Percentiles rank a stretch among this genome's conserved stretches.
Evolutionary conservation across 1,140 invertebrate species (phyloP).

Genomic region (Drosophila murphyi): DNA sequence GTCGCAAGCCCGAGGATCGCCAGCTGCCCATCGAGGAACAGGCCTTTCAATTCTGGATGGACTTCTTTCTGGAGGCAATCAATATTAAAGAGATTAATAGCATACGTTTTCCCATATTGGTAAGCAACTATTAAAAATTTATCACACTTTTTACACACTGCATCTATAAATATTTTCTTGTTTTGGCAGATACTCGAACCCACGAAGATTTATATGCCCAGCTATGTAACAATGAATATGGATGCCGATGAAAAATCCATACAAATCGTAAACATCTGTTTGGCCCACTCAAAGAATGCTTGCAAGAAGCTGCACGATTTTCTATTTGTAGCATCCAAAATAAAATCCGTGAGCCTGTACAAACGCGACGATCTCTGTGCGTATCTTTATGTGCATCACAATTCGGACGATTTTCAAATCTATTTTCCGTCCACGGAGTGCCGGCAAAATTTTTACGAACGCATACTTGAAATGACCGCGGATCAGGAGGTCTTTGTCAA

Average conservation of each 20-base stretch:
- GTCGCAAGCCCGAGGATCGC: constrained; percentile 91
- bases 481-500: constrained; percentile 94
- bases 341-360: constrained; percentile 97
- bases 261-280: constrained; percentile 93
- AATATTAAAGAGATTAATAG: constrained; percentile 88
- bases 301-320: constrained; percentile 96
- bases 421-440: constrained; percentile 96
- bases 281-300: constrained; percentile 90
- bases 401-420: constrained; percentile 99
- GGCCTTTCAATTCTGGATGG: constrained; percentile 99
- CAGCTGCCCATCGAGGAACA: constrained; percentile 91
- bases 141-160: too few relatives aligned
- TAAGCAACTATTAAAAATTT: constrained; percentile 19
- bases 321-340: constrained; percentile 95
- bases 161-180: constrained; percentile 2
- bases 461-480: constrained; percentile 92
- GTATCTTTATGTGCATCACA: constrained; percentile 98
- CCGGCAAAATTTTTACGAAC: constrained; percentile 92
- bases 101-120: constrained; percentile 93
- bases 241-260: constrained; percentile 96
- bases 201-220: constrained; percentile 96
- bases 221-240: constrained; percentile 97
- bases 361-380: constrained; percentile 97
- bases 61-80: constrained; percentile 98
- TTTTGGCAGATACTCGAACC: constrained; percentile 93